Conservation (phyloP, 1,140 invertebrate species). For the Zaprionus nigranus region DNA sequence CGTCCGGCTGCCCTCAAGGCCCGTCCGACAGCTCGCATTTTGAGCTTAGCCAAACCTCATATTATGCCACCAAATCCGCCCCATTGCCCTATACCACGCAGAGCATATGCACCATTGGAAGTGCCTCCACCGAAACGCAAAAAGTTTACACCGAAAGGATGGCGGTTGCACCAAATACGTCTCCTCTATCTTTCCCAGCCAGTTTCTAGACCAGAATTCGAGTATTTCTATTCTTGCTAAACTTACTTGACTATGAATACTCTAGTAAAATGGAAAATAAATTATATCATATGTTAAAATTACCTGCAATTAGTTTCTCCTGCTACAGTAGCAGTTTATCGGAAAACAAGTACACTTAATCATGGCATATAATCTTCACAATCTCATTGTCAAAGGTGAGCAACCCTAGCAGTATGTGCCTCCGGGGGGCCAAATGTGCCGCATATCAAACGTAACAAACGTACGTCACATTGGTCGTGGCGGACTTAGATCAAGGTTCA, state of each 20-base stretch:
- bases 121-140: constrained; percentile 45
- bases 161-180: constrained; percentile 70
- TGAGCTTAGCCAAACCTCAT: constrained; percentile 60
- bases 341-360: constrained; percentile 62
- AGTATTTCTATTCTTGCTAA: constrained; percentile 56
- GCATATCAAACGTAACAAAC: constrained; percentile 76
- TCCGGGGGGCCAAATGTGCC: constrained; percentile 4
- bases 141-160: constrained; percentile 66
- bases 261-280: not conserved
- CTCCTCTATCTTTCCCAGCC: constrained; percentile 70
- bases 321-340: constrained; percentile 11
- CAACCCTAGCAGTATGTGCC: constrained; percentile 32
- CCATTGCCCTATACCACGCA: constrained; percentile 64
- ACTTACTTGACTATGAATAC: not conserved
- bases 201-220: constrained; percentile 54
- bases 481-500: constrained; percentile 67
- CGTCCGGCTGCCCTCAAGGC: constrained; percentile 51
- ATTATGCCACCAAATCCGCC: constrained; percentile 54
- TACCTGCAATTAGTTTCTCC: not conserved
- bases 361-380: constrained; percentile 43
- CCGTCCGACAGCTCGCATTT: constrained; percentile 58
- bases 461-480: constrained; percentile 67
- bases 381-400: constrained; percentile 62
- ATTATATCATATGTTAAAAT: not conserved
- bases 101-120: constrained; percentile 10